Evolutionary conservation across 2,888 invertebrate genomes (phyloP).

Genomic region (Protodeltote pygarga): DNA sequence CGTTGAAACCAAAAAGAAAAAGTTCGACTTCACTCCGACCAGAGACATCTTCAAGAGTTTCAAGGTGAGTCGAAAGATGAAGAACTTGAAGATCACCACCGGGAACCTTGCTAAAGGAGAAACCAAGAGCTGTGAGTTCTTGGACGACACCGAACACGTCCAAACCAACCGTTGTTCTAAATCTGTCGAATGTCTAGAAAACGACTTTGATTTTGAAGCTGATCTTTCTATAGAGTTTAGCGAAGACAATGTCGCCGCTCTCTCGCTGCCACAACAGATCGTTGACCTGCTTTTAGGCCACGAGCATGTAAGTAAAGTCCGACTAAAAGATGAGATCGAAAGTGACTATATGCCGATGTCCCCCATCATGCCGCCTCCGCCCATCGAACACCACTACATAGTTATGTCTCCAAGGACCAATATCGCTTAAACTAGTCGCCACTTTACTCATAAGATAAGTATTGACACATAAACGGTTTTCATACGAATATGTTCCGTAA

Average conservation of each 20-base stretch:
- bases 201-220: conserved; percentile 63
- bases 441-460: conserved; percentile 30
- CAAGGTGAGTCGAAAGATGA: conserved; percentile 78
- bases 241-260: conserved; percentile 64
- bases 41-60: conserved; percentile 82
- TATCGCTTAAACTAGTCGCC: conserved; percentile 63
- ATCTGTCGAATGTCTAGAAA: conserved; percentile 77
- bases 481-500: conserved; percentile 26
- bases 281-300: conserved; percentile 73
- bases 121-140: conserved; percentile 80
- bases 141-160: conserved; percentile 73
- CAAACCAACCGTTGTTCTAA: conserved; percentile 71
- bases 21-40: conserved; percentile 82
- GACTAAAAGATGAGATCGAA: conserved; percentile 63
- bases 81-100: conserved; percentile 68
- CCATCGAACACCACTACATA: conserved; percentile 76
- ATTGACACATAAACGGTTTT: conserved; percentile 30
- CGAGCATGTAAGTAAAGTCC: conserved; percentile 61
- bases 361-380: conserved; percentile 67
- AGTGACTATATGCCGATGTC: conserved; percentile 81
- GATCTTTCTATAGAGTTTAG: conserved; percentile 71
- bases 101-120: conserved; percentile 69
- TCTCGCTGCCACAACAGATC: conserved; percentile 75
- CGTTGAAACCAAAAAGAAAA: conserved; percentile 80
- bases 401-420: conserved; percentile 79